Evolutionary conservation across 2,113 vertebrate species (phyloP), one percentile per base, ranked within the genome.

Genomic region (Odontesthes bonariensis): DNA sequence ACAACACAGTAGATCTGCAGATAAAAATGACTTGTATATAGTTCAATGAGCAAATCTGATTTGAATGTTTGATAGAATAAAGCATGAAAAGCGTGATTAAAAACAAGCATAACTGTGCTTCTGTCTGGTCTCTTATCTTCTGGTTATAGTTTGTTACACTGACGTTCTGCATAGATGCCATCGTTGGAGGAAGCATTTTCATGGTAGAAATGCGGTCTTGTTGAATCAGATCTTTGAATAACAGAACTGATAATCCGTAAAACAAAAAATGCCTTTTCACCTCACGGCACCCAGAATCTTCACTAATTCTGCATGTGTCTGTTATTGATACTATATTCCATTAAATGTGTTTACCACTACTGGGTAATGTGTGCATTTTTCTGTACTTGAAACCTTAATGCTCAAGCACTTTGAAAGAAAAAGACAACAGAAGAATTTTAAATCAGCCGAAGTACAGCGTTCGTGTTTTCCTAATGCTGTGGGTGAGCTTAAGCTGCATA

Each of bases 381-480:
- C 11, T n/a, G 16, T 27, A 17, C 35, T 23, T 7, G 32, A 70
- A 67, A 52, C 0, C 8, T 53, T 33, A 22, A 58, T 20, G 17
- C 33, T 14, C 4, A 22, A 72, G 13, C 17, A 47, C 61, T 65
- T 68, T 9, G 59, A 20, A 17, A 27, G 19, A 55, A 22, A n/a
- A 19, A 19, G 6, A 17, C 5, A 49, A 27, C 40, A 75, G 40
- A 40, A 27, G 22, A 19, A 19, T 42, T 67, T 54, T 13, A 55
- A 31, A 22, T 3, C 10, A 42, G 52, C 17, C 20, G 31, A 65
- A 65, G 33, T 32, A 70, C 3, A 47, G 19, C 3, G 40, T 69
- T 70, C 38, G 57, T 77, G 23, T 77, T 70, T 53, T 56, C 42
- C 35, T 52, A 52, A 64, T 38, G 12, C 42, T 5, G 5, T 27